These are phyloP conservation scores for Pycnomerus fuliginosus DNA, from an alignment of 2,888 invertebrate species.

Conservation along the genomic window DNA sequence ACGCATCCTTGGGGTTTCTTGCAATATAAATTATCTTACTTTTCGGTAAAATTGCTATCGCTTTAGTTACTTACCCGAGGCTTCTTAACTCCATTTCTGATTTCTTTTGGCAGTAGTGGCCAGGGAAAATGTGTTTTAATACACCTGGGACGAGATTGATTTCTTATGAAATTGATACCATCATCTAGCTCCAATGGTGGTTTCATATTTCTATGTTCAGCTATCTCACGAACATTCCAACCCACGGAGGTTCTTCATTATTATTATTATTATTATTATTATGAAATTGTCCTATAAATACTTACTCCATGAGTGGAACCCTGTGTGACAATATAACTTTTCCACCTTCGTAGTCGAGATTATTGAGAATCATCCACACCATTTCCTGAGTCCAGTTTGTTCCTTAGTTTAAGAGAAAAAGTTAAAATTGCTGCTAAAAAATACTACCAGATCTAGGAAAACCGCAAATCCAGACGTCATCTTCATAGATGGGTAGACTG, in stretches of 20 bases:
- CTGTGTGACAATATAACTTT: conserved; percentile 56
- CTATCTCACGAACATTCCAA: background rate
- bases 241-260: background rate
- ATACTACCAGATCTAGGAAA: conserved; percentile 58
- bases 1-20: conserved; percentile 71
- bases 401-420: too few relatives aligned
- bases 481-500: conserved; percentile 35
- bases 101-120: conserved; percentile 58
- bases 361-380: conserved; percentile 67
- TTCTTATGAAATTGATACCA: conserved; percentile 34
- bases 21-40: conserved; percentile 66
- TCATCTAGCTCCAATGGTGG: conserved; percentile 30
- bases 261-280: conserved; percentile 2
- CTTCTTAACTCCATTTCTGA: conserved; percentile 47
- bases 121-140: conserved; percentile 67
- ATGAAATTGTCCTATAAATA: too few relatives aligned
- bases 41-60: background rate
- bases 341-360: conserved; percentile 62
- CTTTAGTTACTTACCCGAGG: conserved; percentile 40
- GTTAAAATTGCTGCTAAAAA: conserved; percentile 7
- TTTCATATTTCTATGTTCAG: conserved; percentile 1
- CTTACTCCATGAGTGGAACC: conserved; percentile 71
- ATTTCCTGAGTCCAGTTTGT: conserved; percentile 80
- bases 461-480: conserved; percentile 58
- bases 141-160: conserved; percentile 48